Evolutionary conservation across 2,113 vertebrate genomes (phyloP).

Genomic region (Oceanodroma tethys): DNA sequence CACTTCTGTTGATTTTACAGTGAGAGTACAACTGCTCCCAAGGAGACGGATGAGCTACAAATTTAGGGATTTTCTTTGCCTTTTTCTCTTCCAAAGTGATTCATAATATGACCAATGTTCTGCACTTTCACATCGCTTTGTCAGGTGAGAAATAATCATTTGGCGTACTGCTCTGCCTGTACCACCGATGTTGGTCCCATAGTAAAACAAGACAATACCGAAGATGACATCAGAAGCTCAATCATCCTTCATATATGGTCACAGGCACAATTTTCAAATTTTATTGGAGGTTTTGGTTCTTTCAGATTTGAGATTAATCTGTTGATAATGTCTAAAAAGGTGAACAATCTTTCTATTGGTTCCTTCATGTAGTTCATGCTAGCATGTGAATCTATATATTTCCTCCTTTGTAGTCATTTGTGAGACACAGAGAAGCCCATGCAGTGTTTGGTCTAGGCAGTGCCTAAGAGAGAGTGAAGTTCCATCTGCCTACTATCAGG

Average conservation of each 20-base stretch:
- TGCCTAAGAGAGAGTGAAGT: background rate
- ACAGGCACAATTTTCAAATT: background rate
- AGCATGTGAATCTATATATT: constrained; percentile 2
- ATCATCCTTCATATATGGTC: constrained; percentile 48
- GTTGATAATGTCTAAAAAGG: constrained; percentile 56
- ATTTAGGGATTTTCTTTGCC: background rate
- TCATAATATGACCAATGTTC: background rate
- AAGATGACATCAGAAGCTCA: background rate
- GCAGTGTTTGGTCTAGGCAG: background rate
- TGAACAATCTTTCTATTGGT: constrained; percentile 53
- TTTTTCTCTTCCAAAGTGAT: background rate
- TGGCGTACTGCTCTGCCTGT: background rate
- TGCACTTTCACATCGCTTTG: background rate
- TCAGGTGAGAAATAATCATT: background rate
- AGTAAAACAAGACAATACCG: background rate
- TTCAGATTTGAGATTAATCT: constrained; percentile 31
- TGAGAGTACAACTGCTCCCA: background rate
- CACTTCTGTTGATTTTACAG: background rate
- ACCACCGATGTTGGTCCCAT: background rate
- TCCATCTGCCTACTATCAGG: background rate
- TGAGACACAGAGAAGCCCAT: background rate
- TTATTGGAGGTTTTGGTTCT: constrained; percentile 41
- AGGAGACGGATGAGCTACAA: background rate
- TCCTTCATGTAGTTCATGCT: background rate
- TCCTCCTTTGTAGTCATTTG: constrained; percentile 14